Evolutionary conservation across 2,888 invertebrate genomes (phyloP).

Genomic region (Nemotelus nigrinus): DNA sequence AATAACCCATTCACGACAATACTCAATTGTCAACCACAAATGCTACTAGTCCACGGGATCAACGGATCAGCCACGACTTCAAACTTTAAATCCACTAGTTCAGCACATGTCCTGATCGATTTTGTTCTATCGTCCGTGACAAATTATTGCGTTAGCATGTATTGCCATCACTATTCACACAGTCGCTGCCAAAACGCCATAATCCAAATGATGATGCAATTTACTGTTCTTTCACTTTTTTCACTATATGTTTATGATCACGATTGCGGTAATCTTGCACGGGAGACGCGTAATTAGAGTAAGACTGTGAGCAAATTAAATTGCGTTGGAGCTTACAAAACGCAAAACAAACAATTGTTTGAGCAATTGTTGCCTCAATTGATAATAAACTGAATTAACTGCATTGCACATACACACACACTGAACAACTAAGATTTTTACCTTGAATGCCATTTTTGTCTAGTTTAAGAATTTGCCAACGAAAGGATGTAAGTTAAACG

Average conservation of each 20-base stretch:
- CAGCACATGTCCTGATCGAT: background rate
- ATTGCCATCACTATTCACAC: no score
- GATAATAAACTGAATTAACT: no score
- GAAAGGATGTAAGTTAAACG: constrained; percentile 26
- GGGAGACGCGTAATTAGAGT: no score
- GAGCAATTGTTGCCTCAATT: no score
- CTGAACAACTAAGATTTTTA: constrained; percentile 48
- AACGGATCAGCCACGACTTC: background rate
- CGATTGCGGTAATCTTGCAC: no score
- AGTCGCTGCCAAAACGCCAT: background rate
- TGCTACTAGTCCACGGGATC: background rate
- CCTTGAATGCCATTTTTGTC: constrained; percentile 56
- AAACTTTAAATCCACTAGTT: constrained; percentile 8
- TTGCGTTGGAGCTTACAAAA: no score
- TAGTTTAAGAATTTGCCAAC: constrained; percentile 22
- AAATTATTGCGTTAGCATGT: background rate
- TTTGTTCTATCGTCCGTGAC: constrained; percentile 24
- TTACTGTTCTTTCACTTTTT: constrained; percentile 25
- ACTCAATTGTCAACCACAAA: no score
- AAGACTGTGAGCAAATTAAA: no score
- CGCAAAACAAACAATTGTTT: no score
- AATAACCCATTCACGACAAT: no score
- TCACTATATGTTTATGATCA: background rate
- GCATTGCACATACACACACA: background rate
- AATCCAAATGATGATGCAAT: constrained; percentile 38